Conservation (phyloP, 64 coral and sea anemone genomes). For the Montipora cactus region DNA sequence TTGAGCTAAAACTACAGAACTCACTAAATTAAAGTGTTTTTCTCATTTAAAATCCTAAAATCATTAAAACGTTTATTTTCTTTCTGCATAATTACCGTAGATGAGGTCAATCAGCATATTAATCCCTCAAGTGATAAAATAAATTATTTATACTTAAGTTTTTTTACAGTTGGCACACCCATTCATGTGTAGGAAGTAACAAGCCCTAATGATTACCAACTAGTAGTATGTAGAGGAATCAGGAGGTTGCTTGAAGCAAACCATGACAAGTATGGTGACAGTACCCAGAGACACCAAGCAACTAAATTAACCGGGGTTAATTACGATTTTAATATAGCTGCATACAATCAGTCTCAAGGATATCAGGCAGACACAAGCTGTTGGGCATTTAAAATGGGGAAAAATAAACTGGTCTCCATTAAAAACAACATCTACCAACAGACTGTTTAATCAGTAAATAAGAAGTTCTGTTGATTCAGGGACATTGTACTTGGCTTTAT, state of each 20-base stretch:
- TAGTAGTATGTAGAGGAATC: conserved; percentile 31
- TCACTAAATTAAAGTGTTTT: no score
- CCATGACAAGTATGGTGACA: background rate
- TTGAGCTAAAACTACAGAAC: no score
- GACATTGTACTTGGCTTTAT: conserved; percentile 83
- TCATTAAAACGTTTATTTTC: no score
- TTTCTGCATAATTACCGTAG: no score
- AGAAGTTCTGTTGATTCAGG: conserved; percentile 46
- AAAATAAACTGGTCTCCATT: no score
- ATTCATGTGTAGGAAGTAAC: conserved; percentile 43
- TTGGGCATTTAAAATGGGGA: no score
- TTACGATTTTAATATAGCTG: no score
- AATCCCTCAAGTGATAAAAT: background rate
- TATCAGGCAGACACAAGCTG: no score
- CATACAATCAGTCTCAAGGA: no score
- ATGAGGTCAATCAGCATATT: background rate
- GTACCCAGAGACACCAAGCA: background rate
- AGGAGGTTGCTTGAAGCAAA: conserved; percentile 41
- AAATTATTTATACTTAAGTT: background rate
- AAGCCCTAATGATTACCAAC: conserved; percentile 44
- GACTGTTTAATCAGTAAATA: background rate
- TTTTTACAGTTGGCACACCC: conserved; percentile 46
- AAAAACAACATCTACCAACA: background rate
- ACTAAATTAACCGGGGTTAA: no score
- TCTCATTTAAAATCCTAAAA: no score